phyloP scores from a whole-genome alignment of 2,888 invertebrate species.

The Agonopterix subpropinquella region DNA sequence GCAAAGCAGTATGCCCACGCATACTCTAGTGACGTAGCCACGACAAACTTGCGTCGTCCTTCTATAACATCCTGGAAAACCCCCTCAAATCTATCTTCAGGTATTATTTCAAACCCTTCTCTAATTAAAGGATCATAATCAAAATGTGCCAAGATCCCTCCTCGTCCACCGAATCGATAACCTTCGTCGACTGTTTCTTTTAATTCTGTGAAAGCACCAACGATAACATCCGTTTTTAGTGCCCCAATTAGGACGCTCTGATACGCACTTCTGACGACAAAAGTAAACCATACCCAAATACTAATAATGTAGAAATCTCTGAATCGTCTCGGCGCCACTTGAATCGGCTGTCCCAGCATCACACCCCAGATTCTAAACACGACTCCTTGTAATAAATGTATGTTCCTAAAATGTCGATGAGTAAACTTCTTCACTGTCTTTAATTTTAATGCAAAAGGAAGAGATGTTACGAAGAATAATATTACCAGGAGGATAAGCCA shows the following conservation, averaged over 20 bases:
- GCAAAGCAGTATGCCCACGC: slow-evolving; percentile 43
- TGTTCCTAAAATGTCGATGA: slow-evolving; percentile 34
- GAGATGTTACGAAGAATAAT: slow-evolving; percentile 33
- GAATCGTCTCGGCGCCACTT: slow-evolving; percentile 41
- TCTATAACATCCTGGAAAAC: slow-evolving; percentile 38
- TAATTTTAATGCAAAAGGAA: slow-evolving; percentile 40
- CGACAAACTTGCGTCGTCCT: slow-evolving; percentile 37
- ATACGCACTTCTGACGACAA: slow-evolving; percentile 51
- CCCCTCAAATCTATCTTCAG: slow-evolving; percentile 41
- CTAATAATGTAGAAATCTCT: slow-evolving; percentile 51
- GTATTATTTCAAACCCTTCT: slow-evolving; percentile 36
- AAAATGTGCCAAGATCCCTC: slow-evolving; percentile 43
- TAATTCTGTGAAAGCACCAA: slow-evolving; percentile 41
- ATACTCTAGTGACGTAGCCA: slow-evolving; percentile 51
- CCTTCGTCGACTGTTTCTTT: slow-evolving; percentile 40
- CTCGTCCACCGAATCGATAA: slow-evolving; percentile 44
- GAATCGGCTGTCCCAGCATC: slow-evolving; percentile 47
- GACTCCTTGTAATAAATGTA: slow-evolving; percentile 34
- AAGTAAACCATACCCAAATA: slow-evolving; percentile 57
- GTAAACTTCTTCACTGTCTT: slow-evolving; percentile 34
- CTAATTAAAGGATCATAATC: slow-evolving; percentile 45
- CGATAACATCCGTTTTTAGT: slow-evolving; percentile 41
- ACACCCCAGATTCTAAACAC: slow-evolving; percentile 50
- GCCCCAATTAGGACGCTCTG: slow-evolving; percentile 57
- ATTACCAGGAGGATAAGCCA: slow-evolving; percentile 45